Conservation (phyloP, 2,113 vertebrate genomes). For the Nyctibius bracteatus region DNA sequence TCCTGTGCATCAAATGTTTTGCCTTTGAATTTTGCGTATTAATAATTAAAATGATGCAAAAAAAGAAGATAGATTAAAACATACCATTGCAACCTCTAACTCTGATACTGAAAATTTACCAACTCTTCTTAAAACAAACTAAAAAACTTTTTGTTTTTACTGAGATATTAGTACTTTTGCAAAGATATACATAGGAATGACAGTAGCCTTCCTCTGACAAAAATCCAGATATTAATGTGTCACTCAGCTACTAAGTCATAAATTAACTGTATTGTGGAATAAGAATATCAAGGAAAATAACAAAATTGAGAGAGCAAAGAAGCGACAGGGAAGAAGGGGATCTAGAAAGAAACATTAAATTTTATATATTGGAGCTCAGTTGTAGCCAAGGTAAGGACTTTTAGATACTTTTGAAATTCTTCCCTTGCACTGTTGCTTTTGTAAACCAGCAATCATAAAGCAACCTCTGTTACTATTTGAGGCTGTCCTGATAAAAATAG, state of each 20-base stretch:
- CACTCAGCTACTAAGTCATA: neutral
- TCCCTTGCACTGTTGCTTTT: neutral
- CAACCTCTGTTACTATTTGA: neutral
- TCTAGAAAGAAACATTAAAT: neutral
- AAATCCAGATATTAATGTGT: neutral
- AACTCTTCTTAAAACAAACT: neutral
- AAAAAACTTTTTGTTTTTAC: neutral
- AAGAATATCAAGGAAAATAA: neutral
- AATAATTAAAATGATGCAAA: neutral
- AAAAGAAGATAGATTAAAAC: neutral
- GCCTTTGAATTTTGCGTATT: neutral
- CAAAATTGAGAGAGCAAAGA: neutral
- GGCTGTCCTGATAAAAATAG: slow-evolving; percentile 8
- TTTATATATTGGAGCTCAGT: neutral
- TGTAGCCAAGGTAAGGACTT: neutral
- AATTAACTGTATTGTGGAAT: neutral
- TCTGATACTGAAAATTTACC: neutral
- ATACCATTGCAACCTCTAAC: neutral
- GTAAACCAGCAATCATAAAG: neutral
- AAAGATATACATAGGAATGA: neutral
- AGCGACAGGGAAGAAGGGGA: neutral
- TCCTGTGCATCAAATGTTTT: neutral
- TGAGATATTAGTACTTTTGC: neutral
- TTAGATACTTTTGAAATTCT: neutral
- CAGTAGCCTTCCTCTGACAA: neutral